Conservation (phyloP, 1,140 invertebrate genomes). For the Lepidurus arcticus region DNA sequence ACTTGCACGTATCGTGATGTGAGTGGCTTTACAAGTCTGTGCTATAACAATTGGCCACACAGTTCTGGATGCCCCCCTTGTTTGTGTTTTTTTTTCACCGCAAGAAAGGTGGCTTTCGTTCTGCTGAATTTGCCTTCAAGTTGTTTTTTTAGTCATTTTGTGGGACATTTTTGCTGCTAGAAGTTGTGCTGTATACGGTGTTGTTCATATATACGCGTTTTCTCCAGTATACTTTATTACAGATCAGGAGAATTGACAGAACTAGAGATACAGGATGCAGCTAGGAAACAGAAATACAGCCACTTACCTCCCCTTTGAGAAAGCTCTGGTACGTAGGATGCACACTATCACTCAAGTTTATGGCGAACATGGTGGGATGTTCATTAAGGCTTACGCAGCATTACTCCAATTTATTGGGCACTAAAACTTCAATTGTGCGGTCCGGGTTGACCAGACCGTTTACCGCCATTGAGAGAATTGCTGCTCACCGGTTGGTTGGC, state of each 20-base stretch:
- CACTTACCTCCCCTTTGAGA: not conserved
- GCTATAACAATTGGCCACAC: not conserved
- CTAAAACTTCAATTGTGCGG: too few species aligned
- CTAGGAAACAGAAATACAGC: not conserved
- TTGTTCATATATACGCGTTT: not conserved
- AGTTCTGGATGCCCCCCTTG: not conserved
- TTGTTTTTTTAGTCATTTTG: not conserved
- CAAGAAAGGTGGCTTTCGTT: not conserved
- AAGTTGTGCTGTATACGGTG: slow-evolving; percentile 11
- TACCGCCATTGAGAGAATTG: too few species aligned
- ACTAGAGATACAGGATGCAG: not conserved
- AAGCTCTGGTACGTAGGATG: too few species aligned
- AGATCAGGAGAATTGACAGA: not conserved
- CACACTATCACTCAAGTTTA: too few species aligned
- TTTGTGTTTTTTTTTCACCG: not conserved
- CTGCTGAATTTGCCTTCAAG: slow-evolving; percentile 15
- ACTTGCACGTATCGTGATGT: slow-evolving; percentile 11
- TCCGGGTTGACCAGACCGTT: too few species aligned
- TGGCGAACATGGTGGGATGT: too few species aligned
- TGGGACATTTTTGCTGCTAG: not conserved
- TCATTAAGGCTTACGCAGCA: too few species aligned
- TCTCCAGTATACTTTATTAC: not conserved
- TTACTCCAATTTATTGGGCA: too few species aligned
- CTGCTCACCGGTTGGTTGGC: too few species aligned
- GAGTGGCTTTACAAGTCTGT: not conserved